Conservation (phyloP, 2,797 vertebrate genomes). For the Mastacembelus armatus region DNA sequence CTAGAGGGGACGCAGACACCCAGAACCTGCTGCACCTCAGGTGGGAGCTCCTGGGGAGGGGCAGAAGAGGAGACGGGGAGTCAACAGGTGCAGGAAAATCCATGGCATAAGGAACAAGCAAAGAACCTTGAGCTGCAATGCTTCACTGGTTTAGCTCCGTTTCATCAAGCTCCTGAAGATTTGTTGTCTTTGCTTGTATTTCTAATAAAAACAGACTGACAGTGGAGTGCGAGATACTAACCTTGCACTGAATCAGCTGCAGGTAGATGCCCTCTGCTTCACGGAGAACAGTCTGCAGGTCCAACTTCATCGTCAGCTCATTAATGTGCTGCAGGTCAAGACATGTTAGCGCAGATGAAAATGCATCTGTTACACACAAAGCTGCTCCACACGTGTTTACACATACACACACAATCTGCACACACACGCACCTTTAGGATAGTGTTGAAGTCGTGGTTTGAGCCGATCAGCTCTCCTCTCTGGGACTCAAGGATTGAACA, state of each 20-base stretch:
- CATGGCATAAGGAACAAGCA: too few species aligned
- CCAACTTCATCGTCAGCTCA: slow-evolving; percentile 92
- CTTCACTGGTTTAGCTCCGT: too few species aligned
- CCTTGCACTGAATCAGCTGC: slow-evolving; percentile 82
- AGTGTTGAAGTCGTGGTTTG: slow-evolving; percentile 92
- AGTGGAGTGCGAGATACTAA: too few species aligned
- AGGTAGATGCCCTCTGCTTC: slow-evolving; percentile 88
- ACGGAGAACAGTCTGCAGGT: slow-evolving; percentile 84
- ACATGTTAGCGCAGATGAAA: neutral
- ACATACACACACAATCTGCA: neutral
- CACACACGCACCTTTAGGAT: slow-evolving; percentile 89
- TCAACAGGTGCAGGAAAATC: neutral
- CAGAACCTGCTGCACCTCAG: slow-evolving; percentile 88
- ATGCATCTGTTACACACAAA: neutral
- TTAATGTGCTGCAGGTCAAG: slow-evolving; percentile 89
- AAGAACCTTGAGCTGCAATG: too few species aligned
- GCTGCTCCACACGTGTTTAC: neutral
- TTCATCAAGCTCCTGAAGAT: too few species aligned
- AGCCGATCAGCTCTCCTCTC: slow-evolving; percentile 89
- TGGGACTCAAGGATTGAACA: slow-evolving; percentile 91
- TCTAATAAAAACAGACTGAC: too few species aligned
- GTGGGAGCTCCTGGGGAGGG: slow-evolving; percentile 86
- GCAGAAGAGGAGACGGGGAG: neutral
- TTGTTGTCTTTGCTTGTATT: too few species aligned
- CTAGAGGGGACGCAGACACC: slow-evolving; percentile 75